phyloP scores from a whole-genome alignment of 1,140 invertebrate genomes.

The Acromyrmex heyeri region DNA sequence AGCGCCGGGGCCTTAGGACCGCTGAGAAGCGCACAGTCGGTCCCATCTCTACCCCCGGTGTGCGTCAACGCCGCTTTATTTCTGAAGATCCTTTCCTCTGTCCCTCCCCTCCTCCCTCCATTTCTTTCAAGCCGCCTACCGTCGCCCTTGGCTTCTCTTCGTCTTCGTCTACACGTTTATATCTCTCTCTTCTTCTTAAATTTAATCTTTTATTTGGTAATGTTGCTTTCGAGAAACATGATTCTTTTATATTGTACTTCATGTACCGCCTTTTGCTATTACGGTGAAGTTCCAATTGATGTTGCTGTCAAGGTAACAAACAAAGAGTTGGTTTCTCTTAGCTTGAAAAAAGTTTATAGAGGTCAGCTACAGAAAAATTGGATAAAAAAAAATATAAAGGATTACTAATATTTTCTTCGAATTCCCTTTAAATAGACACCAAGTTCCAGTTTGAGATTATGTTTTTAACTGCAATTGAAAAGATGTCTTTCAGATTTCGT shows the following conservation, averaged over 20 bases:
- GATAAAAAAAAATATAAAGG: conserved; percentile 2
- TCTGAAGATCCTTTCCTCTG: conserved; percentile 67
- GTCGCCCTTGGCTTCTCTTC: conserved; percentile 39
- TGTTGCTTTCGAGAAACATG: conserved; percentile 27
- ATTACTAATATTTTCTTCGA: conserved; percentile 1
- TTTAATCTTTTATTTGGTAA: conserved; percentile 38
- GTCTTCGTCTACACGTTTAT: conserved; percentile 9
- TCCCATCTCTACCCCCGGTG: conserved; percentile 72
- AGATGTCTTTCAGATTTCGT: conserved; percentile 4
- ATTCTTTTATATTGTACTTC: conserved; percentile 9
- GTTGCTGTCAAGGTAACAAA: conserved; percentile 26
- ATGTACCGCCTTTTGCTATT: conserved; percentile 14
- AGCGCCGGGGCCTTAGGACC: conserved; percentile 59
- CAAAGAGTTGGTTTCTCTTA: conserved; percentile 9
- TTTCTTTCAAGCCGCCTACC: conserved; percentile 44
- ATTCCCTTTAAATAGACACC: not conserved
- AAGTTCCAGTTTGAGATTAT: not conserved
- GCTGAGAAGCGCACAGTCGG: conserved; percentile 69
- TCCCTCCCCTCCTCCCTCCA: not conserved
- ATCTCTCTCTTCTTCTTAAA: conserved; percentile 34
- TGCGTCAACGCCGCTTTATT: conserved; percentile 65
- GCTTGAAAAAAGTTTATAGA: not conserved
- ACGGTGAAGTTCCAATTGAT: not conserved
- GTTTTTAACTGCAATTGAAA: not conserved
- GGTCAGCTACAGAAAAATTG: not conserved